phyloP scores from a whole-genome alignment of 2,113 vertebrate genomes.

The Neolamprologus devosi region DNA sequence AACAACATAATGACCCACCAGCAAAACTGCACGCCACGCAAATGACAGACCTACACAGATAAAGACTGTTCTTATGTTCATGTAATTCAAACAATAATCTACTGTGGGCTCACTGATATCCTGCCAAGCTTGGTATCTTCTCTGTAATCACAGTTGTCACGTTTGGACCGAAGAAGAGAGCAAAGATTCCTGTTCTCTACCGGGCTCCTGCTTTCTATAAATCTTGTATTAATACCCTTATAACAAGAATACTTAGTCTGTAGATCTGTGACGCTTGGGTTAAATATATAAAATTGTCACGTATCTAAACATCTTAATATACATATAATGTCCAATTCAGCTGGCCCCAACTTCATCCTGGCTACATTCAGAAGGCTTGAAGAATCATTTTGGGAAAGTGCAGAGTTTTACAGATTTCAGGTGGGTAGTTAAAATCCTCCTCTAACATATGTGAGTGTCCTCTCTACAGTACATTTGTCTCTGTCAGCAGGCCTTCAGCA shows the following conservation, averaged over 20 bases:
- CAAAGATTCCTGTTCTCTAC: not conserved
- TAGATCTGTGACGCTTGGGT: not conserved
- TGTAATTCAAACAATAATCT: conserved; percentile 58
- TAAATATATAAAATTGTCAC: not conserved
- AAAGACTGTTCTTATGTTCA: conserved; percentile 46
- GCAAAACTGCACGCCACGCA: conserved; percentile 9
- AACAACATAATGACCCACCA: conserved; percentile 36
- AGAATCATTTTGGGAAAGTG: not conserved
- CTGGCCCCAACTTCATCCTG: not conserved
- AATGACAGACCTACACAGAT: conserved; percentile 53
- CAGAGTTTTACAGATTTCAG: not conserved
- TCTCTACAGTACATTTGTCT: not conserved
- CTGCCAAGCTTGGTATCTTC: conserved; percentile 15
- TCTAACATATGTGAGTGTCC: not conserved
- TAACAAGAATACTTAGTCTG: not conserved
- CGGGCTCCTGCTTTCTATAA: not conserved
- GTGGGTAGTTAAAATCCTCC: not conserved
- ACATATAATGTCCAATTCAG: not conserved
- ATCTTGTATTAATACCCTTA: not conserved
- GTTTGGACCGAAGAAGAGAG: not conserved
- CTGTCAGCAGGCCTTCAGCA: conserved; percentile 18
- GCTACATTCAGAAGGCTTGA: not conserved
- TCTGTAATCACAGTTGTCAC: conserved; percentile 43
- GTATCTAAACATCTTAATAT: not conserved
- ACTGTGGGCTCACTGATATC: conserved; percentile 24